phyloP scores from a whole-genome alignment of 1,140 invertebrate genomes.

The Trissolcus basalis region DNA sequence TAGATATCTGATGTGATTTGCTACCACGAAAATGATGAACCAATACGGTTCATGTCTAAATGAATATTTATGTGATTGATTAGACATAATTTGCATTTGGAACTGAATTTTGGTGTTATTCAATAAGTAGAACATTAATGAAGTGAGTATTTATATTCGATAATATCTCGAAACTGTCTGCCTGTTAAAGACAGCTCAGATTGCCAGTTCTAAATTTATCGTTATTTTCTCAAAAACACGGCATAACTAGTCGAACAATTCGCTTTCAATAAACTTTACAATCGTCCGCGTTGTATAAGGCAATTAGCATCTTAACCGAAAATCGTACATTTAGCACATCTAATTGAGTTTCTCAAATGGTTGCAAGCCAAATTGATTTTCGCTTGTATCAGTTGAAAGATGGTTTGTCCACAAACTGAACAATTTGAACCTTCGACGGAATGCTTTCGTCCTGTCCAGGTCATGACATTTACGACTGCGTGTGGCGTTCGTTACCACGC shows the following conservation, averaged over 20 bases:
- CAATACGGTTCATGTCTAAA: no score
- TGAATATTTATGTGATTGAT: no score
- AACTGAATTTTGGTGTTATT: no score
- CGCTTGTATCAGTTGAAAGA: slow-evolving; percentile 16
- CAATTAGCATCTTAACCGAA: slow-evolving; percentile 16
- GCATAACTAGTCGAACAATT: slow-evolving; percentile 10
- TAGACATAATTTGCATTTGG: no score
- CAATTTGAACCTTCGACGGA: slow-evolving; percentile 19
- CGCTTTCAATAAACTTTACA: slow-evolving; percentile 8
- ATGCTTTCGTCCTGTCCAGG: slow-evolving; percentile 24
- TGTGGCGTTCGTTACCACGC: slow-evolving; percentile 18
- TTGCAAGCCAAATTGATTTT: slow-evolving; percentile 27
- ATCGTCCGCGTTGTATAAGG: slow-evolving; percentile 4
- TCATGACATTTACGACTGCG: slow-evolving; percentile 60
- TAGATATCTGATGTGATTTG: no score
- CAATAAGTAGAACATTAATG: no score
- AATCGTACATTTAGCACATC: slow-evolving; percentile 7
- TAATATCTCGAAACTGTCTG: neutral
- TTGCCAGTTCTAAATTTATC: slow-evolving; percentile 15
- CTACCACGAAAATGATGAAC: no score
- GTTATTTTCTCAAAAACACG: neutral
- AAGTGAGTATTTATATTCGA: neutral
- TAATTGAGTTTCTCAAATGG: slow-evolving; percentile 24
- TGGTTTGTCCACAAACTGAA: slow-evolving; percentile 28
- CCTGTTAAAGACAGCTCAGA: neutral